phyloP scores from a whole-genome alignment of 2,797 vertebrate species.

The Alosa sapidissima region DNA sequence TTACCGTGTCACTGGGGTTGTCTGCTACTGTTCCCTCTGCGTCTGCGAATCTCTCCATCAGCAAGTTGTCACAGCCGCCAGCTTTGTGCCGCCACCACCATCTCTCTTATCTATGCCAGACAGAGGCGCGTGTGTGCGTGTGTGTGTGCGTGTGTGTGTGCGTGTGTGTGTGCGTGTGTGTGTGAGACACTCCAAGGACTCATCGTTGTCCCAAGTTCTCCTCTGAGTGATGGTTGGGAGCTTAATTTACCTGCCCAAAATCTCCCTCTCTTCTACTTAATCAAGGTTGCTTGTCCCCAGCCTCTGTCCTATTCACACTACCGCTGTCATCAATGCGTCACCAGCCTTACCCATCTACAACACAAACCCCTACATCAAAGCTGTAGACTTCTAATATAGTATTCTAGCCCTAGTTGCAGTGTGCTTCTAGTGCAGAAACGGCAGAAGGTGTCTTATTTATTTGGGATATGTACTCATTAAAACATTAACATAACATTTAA shows the following conservation, averaged over 20 bases:
- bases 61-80: not conserved
- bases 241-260: not conserved
- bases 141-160: not conserved
- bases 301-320: not conserved
- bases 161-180: not conserved
- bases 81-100: not conserved
- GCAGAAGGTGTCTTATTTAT: not conserved
- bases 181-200: not conserved
- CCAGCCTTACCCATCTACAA: not conserved
- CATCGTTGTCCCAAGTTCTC: not conserved
- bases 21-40: not conserved
- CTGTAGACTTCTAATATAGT: not conserved
- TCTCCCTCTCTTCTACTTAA: not conserved
- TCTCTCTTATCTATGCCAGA: not conserved
- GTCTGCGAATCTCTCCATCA: not conserved
- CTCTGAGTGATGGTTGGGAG: not conserved
- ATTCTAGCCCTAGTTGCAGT: not conserved
- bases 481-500: no score
- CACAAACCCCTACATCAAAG: not conserved
- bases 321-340: not conserved
- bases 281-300: not conserved
- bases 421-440: not conserved
- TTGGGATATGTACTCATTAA: not conserved
- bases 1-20: not conserved
- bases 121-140: not conserved